Conservation (phyloP, 1,140 invertebrate species). For the Probaryconus sp. region DNA sequence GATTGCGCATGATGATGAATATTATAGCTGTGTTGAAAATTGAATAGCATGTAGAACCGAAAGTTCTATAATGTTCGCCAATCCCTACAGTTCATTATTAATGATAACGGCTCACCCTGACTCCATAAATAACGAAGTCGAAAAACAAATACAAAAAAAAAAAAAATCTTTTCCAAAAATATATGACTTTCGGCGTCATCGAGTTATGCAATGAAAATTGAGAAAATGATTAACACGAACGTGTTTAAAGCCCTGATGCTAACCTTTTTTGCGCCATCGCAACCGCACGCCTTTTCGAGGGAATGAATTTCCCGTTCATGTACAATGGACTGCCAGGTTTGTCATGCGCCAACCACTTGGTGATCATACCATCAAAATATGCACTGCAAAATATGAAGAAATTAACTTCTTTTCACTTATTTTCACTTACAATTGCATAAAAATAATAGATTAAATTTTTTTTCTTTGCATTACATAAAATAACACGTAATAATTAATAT, state of each 20-base stretch:
- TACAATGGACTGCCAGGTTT: slow-evolving; percentile 24
- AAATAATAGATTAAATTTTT: too few relatives aligned
- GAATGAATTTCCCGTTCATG: slow-evolving; percentile 40
- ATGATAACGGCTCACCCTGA: slow-evolving; percentile 23
- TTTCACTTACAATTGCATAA: too few relatives aligned
- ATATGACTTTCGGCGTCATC: slow-evolving; percentile 61
- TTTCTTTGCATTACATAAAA: too few relatives aligned
- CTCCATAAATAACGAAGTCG: slow-evolving; percentile 28
- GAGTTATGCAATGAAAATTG: slow-evolving; percentile 49
- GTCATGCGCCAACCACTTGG: slow-evolving; percentile 34
- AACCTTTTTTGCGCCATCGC: slow-evolving; percentile 46
- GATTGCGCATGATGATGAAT: too few relatives aligned
- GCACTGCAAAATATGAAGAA: slow-evolving; percentile 12
- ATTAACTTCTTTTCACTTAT: not conserved
- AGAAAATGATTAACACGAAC: slow-evolving; percentile 55
- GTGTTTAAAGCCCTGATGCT: slow-evolving; percentile 25
- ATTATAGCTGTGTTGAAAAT: too few relatives aligned
- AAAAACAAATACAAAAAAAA: too few relatives aligned
- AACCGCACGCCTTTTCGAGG: slow-evolving; percentile 30
- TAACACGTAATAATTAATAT: too few relatives aligned
- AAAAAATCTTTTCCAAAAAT: slow-evolving; percentile 26
- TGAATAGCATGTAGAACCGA: too few relatives aligned
- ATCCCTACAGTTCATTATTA: slow-evolving; percentile 44
- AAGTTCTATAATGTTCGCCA: too few relatives aligned
- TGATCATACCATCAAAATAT: slow-evolving; percentile 54